Evolutionary conservation across 1,140 invertebrate species (phyloP).

Genomic region (Homarus americanus): DNA sequence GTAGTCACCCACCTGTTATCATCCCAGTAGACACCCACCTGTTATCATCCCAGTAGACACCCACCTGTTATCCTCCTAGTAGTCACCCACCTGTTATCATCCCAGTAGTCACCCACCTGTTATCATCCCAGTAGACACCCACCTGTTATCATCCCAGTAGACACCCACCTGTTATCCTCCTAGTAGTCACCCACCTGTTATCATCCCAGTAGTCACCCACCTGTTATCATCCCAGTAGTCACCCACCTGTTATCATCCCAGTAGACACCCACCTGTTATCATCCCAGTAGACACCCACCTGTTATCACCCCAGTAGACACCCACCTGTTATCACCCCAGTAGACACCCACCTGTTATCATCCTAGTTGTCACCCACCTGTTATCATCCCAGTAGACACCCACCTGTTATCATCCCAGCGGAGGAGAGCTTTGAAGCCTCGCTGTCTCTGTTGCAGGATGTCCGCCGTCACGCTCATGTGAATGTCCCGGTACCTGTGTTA

Average conservation of each 20-base stretch:
- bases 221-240: conserved; percentile 66
- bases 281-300: conserved; percentile 45
- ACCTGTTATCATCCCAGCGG: conserved; percentile 73
- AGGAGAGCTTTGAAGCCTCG: conserved; percentile 49
- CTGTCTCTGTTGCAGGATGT: conserved; percentile 58
- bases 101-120: conserved; percentile 59
- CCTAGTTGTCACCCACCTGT: conserved; percentile 58
- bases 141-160: conserved; percentile 73
- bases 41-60: conserved; percentile 72
- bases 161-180: too few species aligned
- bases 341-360: conserved; percentile 63
- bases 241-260: conserved; percentile 72
- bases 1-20: conserved; percentile 56
- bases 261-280: too few species aligned
- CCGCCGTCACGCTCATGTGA: conserved; percentile 53
- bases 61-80: too few species aligned
- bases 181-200: conserved; percentile 56
- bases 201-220: conserved; percentile 56
- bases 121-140: conserved; percentile 65
- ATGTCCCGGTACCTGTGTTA: conserved; percentile 66
- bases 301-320: conserved; percentile 72
- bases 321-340: too few species aligned
- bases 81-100: conserved; percentile 62
- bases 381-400: conserved; percentile 41
- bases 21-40: conserved; percentile 69